Evolutionary conservation across 2,888 invertebrate genomes (phyloP).

Genomic region (Pseudococcus jackbeardsleyi): DNA sequence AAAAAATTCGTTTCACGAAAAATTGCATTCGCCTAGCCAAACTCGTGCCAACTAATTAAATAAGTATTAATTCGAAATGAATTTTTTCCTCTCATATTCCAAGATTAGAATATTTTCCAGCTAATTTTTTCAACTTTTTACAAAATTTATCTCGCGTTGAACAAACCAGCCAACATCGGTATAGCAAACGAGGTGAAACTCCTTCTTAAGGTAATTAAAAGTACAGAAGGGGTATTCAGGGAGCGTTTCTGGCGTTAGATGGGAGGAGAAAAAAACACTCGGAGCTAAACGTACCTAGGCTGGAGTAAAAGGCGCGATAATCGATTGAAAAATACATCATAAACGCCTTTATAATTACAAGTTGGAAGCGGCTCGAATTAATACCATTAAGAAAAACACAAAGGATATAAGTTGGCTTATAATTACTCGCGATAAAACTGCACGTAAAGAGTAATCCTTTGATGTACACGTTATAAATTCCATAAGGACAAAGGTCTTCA

Average conservation of each 20-base stretch:
- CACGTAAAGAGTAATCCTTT: conserved; percentile 40
- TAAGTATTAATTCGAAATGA: neutral
- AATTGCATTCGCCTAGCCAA: neutral
- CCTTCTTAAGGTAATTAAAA: conserved; percentile 10
- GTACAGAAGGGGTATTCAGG: neutral
- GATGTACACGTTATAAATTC: conserved; percentile 37
- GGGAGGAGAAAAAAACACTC: neutral
- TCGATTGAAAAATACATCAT: conserved; percentile 25
- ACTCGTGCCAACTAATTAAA: neutral
- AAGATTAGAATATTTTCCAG: neutral
- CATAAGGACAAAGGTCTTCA: conserved; percentile 42
- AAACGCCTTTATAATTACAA: conserved; percentile 37
- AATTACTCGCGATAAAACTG: conserved; percentile 42
- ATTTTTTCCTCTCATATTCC: neutral
- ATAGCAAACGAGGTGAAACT: neutral
- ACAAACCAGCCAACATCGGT: neutral
- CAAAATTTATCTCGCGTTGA: neutral
- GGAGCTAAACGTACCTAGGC: neutral
- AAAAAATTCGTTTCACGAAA: neutral
- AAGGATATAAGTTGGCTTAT: conserved; percentile 36
- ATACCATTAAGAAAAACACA: conserved; percentile 37
- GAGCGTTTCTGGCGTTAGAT: neutral
- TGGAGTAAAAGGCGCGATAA: conserved; percentile 8
- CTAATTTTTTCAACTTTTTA: neutral
- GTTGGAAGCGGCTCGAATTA: conserved; percentile 26